These are phyloP conservation scores for Phrynocephalus guinanensis DNA, from an alignment of 2,797 vertebrate species.

Conservation along the genomic window DNA sequence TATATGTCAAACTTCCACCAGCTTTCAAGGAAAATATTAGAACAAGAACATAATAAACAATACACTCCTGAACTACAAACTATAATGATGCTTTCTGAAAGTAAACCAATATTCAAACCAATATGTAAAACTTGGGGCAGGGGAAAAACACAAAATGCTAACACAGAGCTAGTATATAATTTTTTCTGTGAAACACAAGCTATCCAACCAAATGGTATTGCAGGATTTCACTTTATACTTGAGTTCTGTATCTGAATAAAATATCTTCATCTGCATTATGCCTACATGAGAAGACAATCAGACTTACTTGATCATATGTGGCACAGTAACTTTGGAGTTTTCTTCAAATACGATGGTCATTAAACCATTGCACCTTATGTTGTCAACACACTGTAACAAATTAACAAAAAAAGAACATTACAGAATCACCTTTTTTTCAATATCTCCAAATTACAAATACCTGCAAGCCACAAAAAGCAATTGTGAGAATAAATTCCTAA, in stretches of 20 bases:
- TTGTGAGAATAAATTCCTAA: background rate
- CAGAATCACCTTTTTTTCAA: background rate
- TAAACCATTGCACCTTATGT: constrained; percentile 97
- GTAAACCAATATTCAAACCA: background rate
- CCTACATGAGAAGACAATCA: background rate
- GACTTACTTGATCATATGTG: constrained; percentile 98
- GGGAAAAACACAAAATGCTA: background rate
- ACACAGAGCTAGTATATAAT: background rate
- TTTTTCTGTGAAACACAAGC: background rate
- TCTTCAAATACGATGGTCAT: constrained; percentile 99
- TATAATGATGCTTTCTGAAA: background rate
- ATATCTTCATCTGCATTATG: background rate
- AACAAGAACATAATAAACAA: background rate
- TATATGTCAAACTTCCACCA: background rate
- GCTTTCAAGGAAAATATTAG: background rate
- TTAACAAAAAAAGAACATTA: constrained; percentile 47
- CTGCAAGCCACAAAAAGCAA: background rate
- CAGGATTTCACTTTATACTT: background rate
- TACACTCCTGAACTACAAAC: background rate
- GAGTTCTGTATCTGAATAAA: constrained; percentile 27
- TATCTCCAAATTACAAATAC: background rate
- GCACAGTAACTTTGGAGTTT: constrained; percentile 98
- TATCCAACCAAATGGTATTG: background rate
- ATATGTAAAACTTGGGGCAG: background rate
- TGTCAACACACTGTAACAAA: constrained; percentile 92